A percentile compares a stretch with the other conserved stretches of the same genome.
phyloP scores from a whole-genome alignment of 2,888 invertebrate species.

The Masnerella sp. region DNA sequence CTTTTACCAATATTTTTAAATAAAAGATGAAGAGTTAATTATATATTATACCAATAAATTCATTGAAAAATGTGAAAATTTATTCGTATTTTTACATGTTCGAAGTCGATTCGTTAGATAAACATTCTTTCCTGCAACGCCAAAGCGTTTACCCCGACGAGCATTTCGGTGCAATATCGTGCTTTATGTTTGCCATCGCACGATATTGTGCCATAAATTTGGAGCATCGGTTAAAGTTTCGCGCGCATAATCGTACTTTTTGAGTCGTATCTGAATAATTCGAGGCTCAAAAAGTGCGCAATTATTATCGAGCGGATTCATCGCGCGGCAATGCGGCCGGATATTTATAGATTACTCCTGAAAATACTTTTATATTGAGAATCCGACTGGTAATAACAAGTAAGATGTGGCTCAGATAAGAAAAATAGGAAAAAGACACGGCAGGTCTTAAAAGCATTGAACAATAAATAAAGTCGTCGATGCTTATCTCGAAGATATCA shows the following conservation, averaged over 20 bases:
- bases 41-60: too few relatives aligned
- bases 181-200: conserved; percentile 34
- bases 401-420: conserved; percentile 57
- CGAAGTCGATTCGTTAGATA: too few relatives aligned
- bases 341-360: conserved; percentile 55
- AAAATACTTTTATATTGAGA: conserved; percentile 54
- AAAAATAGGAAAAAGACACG: conserved; percentile 51
- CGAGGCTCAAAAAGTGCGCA: conserved; percentile 27
- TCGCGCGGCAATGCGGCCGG: conserved; percentile 21
- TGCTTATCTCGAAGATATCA: conserved; percentile 64
- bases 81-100: too few relatives aligned
- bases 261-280: conserved; percentile 33
- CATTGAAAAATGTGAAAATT: too few relatives aligned
- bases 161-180: too few relatives aligned
- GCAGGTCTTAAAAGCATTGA: conserved; percentile 71
- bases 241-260: conserved; percentile 34
- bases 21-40: too few relatives aligned
- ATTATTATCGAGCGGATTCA: conserved; percentile 41
- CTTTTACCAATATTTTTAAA: too few relatives aligned
- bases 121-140: too few relatives aligned
- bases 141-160: too few relatives aligned
- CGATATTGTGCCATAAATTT: conserved; percentile 33
- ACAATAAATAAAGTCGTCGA: conserved; percentile 72
- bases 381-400: conserved; percentile 58
- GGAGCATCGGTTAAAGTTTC: conserved; percentile 30